These are phyloP conservation scores for Erebia aethiops DNA, from an alignment of 2,888 invertebrate species.

Conservation along the genomic window DNA sequence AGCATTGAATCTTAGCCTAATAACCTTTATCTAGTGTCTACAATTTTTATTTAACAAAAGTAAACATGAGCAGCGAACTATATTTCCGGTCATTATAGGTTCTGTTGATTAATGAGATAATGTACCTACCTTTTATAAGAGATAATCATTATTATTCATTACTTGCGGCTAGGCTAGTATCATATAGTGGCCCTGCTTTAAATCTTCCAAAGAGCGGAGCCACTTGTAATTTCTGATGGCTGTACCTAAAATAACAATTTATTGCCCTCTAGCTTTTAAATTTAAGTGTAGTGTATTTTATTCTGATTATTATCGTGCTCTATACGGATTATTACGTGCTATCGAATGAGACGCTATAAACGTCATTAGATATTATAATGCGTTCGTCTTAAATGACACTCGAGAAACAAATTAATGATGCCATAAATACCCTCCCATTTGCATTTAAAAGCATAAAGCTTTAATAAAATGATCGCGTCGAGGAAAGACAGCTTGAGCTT, in stretches of 20 bases:
- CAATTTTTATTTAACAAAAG: constrained; percentile 21
- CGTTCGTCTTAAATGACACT: constrained; percentile 38
- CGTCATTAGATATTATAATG: constrained; percentile 41
- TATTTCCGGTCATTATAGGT: constrained; percentile 38
- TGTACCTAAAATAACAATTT: constrained; percentile 36
- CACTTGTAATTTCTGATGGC: constrained; percentile 26
- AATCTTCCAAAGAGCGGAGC: constrained; percentile 28
- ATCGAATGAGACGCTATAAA: constrained; percentile 36
- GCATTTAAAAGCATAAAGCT: constrained; percentile 39
- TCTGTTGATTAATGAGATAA: constrained; percentile 32
- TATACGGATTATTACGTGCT: constrained; percentile 39
- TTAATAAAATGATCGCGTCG: constrained; percentile 48
- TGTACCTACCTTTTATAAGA: constrained; percentile 21
- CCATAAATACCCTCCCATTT: constrained; percentile 42
- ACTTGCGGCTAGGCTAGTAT: constrained; percentile 18
- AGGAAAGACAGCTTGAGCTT: constrained; percentile 52
- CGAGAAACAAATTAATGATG: constrained; percentile 42
- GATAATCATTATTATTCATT: constrained; percentile 30
- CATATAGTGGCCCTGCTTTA: constrained; percentile 22
- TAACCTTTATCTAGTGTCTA: constrained; percentile 24
- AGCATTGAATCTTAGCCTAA: constrained; percentile 5
- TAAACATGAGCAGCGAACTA: constrained; percentile 22
- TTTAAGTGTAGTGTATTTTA: constrained; percentile 36
- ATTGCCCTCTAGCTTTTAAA: constrained; percentile 36
- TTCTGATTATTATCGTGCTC: constrained; percentile 37